Evolutionary conservation across 2,797 vertebrate genomes (phyloP).

Genomic region (Acomys russatus): DNA sequence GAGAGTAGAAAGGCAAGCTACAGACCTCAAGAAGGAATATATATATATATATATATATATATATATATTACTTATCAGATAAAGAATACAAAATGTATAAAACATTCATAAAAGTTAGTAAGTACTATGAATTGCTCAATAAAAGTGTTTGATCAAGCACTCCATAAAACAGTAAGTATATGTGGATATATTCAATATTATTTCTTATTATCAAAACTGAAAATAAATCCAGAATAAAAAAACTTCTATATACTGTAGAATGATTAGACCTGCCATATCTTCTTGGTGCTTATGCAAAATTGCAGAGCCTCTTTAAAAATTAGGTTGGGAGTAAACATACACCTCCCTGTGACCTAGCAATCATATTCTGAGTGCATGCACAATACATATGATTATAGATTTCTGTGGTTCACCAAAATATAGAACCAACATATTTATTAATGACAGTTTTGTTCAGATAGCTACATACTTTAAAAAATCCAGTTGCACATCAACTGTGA

Average conservation of each 20-base stretch:
- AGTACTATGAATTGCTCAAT: not conserved
- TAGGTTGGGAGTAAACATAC: not conserved
- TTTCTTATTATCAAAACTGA: slow-evolving; percentile 19
- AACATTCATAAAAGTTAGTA: not conserved
- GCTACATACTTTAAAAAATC: not conserved
- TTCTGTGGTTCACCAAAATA: not conserved
- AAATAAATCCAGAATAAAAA: not conserved
- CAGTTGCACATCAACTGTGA: not conserved
- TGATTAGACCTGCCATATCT: not conserved
- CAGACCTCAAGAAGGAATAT: not conserved
- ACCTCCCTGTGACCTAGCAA: not conserved
- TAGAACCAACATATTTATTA: not conserved
- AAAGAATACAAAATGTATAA: not conserved
- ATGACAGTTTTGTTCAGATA: not conserved
- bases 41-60: too few relatives aligned
- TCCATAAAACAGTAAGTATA: not conserved
- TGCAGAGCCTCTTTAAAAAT: not conserved
- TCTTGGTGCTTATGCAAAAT: not conserved
- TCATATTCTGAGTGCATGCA: not conserved
- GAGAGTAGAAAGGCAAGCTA: not conserved
- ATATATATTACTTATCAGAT: not conserved
- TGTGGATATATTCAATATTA: not conserved
- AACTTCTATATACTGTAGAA: not conserved
- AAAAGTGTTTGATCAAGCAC: not conserved
- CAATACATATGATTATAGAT: not conserved